Evolutionary conservation across 2,888 invertebrate genomes (phyloP).

Genomic region (Tenthredo distinguenda): DNA sequence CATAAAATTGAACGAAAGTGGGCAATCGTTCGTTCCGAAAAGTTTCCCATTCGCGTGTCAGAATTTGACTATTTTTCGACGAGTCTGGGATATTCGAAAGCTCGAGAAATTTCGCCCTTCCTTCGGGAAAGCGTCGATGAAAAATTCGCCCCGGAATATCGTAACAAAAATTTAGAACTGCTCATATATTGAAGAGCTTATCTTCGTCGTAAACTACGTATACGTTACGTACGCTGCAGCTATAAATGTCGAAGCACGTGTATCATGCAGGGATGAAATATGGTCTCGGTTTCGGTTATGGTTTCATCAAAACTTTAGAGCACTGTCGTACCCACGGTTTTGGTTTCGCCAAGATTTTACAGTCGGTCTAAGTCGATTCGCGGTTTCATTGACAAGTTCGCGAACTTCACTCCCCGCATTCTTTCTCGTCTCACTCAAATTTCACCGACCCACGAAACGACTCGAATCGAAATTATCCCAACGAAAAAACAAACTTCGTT

Average conservation of each 20-base stretch:
- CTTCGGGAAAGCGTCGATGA: neutral
- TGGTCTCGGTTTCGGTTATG: neutral
- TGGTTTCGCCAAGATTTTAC: neutral
- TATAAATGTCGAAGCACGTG: neutral
- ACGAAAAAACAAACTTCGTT: neutral
- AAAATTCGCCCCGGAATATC: neutral
- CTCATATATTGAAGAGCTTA: neutral
- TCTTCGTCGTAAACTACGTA: neutral
- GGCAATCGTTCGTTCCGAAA: neutral
- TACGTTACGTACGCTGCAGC: neutral
- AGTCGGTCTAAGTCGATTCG: neutral
- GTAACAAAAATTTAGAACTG: neutral
- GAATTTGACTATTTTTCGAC: neutral
- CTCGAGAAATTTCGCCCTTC: no score
- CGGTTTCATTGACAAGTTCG: neutral
- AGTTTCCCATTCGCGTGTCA: neutral
- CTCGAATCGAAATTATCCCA: neutral
- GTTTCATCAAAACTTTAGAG: neutral
- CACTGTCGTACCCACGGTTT: neutral
- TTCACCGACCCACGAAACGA: neutral
- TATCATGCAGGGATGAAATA: neutral
- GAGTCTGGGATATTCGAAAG: no score
- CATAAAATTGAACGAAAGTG: neutral
- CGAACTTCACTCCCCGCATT: neutral
- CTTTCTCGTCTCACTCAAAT: no score